Conservation (phyloP, 2,797 vertebrate genomes). For the Synaphobranchus kaupii region DNA sequence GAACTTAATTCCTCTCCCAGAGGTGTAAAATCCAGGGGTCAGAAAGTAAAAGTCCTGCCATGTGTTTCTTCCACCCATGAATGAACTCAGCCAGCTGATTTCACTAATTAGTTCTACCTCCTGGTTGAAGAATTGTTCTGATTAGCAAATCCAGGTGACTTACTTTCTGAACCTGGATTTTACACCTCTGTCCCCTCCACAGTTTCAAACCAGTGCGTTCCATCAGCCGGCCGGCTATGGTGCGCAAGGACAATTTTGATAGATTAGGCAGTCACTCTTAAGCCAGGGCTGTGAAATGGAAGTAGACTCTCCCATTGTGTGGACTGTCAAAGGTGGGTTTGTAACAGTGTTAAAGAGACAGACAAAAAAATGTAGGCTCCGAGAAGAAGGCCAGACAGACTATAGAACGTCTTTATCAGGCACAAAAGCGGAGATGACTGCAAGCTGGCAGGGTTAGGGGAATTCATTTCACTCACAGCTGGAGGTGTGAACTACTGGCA, state of each 20-base stretch:
- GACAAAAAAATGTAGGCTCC: constrained; percentile 50
- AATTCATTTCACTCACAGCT: constrained; percentile 80
- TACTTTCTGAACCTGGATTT: too few species aligned
- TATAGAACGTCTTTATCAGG: constrained; percentile 74
- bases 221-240: constrained; percentile 36
- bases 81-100: too few species aligned
- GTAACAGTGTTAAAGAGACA: constrained; percentile 44
- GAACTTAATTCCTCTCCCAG: neutral
- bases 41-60: too few species aligned
- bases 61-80: too few species aligned
- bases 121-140: too few species aligned
- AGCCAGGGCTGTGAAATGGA: constrained; percentile 70
- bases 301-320: constrained; percentile 69
- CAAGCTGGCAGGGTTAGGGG: constrained; percentile 67
- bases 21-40: too few species aligned
- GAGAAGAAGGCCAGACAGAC: constrained; percentile 69
- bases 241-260: constrained; percentile 51
- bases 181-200: neutral
- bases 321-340: constrained; percentile 63
- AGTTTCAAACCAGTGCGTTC: constrained; percentile 8
- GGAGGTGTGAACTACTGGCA: constrained; percentile 74
- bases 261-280: constrained; percentile 59
- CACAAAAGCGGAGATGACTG: constrained; percentile 74
- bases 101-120: too few species aligned
- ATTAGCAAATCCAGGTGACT: too few species aligned